phyloP scores from a whole-genome alignment of 1,140 invertebrate species.

The Meteorus sp. region DNA sequence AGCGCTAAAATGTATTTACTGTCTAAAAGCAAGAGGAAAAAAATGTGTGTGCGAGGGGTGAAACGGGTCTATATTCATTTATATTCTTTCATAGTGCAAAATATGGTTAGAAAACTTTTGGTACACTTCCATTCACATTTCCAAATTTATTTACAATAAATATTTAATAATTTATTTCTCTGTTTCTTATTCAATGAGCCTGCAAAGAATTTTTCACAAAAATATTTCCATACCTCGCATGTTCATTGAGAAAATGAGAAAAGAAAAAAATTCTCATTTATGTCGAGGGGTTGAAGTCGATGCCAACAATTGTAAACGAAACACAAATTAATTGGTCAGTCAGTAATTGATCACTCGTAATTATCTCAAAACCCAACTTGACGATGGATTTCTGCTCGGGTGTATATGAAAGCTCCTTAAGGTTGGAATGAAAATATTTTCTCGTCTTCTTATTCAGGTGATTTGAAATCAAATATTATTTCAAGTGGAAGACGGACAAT shows the following conservation, averaged over 20 bases:
- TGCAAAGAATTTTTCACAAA: too few relatives aligned
- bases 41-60: conserved; percentile 36
- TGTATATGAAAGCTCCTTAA: conserved; percentile 13
- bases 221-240: too few relatives aligned
- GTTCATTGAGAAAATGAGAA: too few relatives aligned
- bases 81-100: neutral
- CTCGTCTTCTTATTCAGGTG: neutral
- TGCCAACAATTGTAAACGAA: neutral
- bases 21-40: conserved; percentile 47
- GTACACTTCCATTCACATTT: too few relatives aligned
- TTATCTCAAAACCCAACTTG: conserved; percentile 16
- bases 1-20: conserved; percentile 54
- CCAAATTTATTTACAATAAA: too few relatives aligned
- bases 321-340: conserved; percentile 29
- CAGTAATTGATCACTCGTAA: conserved; percentile 29
- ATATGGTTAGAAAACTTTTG: too few relatives aligned
- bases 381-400: neutral
- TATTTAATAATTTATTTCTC: too few relatives aligned
- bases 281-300: neutral
- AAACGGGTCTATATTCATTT: conserved; percentile 28
- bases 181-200: too few relatives aligned
- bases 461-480: conserved; percentile 13
- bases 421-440: neutral
- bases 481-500: neutral
- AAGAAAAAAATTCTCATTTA: neutral